A percentile compares a stretch with the other conserved stretches of the same genome.
These are phyloP conservation scores for Circaetus gallicus DNA, from an alignment of 2,113 vertebrate genomes.

Conservation along the genomic window DNA sequence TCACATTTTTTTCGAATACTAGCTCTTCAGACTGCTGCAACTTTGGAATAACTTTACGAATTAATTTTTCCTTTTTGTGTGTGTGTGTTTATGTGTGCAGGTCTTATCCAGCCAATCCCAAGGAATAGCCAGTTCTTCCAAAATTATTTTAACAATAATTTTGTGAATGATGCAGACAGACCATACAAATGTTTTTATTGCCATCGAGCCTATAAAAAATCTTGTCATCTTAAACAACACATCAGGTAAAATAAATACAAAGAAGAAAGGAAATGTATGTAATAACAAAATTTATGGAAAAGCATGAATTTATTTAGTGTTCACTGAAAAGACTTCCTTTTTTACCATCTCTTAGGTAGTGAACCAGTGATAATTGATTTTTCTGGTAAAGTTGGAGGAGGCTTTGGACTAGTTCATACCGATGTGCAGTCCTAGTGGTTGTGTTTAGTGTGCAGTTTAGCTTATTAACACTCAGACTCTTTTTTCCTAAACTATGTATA, in stretches of 20 bases:
- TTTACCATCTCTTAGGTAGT: neutral
- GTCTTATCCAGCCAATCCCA: conserved; percentile 90
- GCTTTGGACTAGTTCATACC: neutral
- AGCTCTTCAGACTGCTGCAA: neutral
- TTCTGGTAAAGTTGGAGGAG: neutral
- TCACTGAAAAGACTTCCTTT: neutral
- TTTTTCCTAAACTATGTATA: neutral
- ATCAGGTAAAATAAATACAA: conserved; percentile 81
- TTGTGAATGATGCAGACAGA: conserved; percentile 85
- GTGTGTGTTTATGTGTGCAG: conserved; percentile 67
- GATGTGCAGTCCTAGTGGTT: neutral
- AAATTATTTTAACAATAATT: conserved; percentile 88
- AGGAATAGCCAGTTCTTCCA: conserved; percentile 87
- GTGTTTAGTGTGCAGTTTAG: neutral
- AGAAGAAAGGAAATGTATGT: neutral
- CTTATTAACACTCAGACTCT: neutral
- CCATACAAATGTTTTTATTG: conserved; percentile 96
- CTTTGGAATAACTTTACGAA: neutral
- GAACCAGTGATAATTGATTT: neutral
- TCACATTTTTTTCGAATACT: neutral
- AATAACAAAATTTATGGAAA: neutral
- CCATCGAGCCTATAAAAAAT: conserved; percentile 96
- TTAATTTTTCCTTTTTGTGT: neutral
- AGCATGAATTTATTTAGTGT: neutral
- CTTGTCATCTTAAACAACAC: conserved; percentile 97